Conservation (phyloP, 2,113 vertebrate species). For the Catagonus wagneri region DNA sequence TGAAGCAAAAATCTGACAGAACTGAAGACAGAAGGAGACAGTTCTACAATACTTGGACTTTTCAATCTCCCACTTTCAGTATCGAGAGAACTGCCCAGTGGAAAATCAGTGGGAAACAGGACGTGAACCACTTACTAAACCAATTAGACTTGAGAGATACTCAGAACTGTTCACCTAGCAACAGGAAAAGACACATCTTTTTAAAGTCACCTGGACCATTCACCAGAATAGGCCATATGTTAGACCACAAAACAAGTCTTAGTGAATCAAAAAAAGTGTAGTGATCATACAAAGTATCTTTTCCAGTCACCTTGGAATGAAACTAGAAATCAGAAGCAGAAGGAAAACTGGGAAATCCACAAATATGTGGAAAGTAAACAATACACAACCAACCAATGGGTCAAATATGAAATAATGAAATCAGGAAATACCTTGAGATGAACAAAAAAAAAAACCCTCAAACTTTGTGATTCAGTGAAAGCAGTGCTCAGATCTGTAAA, state of each 20-base stretch:
- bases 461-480: not conserved
- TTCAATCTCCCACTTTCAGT: not conserved
- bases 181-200: not conserved
- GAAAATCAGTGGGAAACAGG: not conserved
- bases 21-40: not conserved
- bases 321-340: not conserved
- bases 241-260: not conserved
- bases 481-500: not conserved
- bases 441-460: not conserved
- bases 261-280: not conserved
- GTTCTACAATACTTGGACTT: not conserved
- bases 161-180: not conserved
- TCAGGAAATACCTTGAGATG: not conserved
- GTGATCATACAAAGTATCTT: not conserved
- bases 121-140: not conserved
- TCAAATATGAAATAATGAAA: not conserved
- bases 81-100: not conserved
- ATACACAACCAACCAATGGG: not conserved
- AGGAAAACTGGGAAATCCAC: not conserved
- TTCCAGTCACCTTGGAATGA: not conserved
- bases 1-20: not conserved
- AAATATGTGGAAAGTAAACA: not conserved
- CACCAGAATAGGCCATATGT: not conserved
- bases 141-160: not conserved
- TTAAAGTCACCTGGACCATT: not conserved